Evolutionary conservation across 2,113 vertebrate genomes (phyloP).

Genomic region (Conger conger): DNA sequence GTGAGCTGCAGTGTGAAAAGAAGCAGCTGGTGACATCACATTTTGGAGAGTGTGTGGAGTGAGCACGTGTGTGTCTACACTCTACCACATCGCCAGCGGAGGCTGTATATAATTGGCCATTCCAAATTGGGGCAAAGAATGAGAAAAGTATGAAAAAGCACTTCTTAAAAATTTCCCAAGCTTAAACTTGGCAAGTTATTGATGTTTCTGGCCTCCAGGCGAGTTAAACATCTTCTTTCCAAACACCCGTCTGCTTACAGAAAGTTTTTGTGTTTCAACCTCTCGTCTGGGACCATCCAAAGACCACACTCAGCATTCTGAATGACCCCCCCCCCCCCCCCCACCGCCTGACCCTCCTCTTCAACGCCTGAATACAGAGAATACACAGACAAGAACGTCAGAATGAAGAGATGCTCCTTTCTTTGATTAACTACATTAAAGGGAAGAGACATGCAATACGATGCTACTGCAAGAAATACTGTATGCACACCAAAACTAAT

Average conservation of each 20-base stretch:
- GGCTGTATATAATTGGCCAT: too few relatives aligned
- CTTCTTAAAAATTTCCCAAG: background rate
- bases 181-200: background rate
- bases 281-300: conserved; percentile 48
- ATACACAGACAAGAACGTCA: background rate
- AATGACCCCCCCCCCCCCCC: conserved; percentile 57
- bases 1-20: too few relatives aligned
- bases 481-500: too few relatives aligned
- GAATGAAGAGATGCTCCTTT: too few relatives aligned
- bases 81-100: too few relatives aligned
- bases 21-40: too few relatives aligned
- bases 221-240: background rate
- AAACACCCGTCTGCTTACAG: background rate
- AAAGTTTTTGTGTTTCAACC: background rate
- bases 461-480: too few relatives aligned
- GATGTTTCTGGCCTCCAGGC: background rate
- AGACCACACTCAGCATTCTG: conserved; percentile 62
- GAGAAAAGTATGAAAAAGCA: too few relatives aligned
- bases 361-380: conserved; percentile 33
- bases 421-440: conserved; percentile 7
- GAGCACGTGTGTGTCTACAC: too few relatives aligned
- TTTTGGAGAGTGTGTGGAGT: too few relatives aligned
- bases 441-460: background rate
- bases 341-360: conserved; percentile 56
- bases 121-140: too few relatives aligned